Conservation (phyloP, 1,140 invertebrate genomes). For the Neoseiulus cucumeris region DNA sequence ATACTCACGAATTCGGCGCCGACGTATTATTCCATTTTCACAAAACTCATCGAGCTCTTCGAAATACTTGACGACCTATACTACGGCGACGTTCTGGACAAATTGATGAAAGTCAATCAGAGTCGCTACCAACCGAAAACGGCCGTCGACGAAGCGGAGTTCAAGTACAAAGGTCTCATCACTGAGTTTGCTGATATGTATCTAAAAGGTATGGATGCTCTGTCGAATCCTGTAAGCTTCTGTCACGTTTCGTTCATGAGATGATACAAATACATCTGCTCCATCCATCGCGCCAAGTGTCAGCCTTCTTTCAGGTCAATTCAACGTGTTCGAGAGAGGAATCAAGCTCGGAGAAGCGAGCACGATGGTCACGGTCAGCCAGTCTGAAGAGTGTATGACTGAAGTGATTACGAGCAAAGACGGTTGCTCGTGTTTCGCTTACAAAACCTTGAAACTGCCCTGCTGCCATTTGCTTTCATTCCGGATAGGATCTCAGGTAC, state of each 20-base stretch:
- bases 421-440: not conserved
- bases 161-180: conserved; percentile 3
- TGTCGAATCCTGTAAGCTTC: not conserved
- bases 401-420: not conserved
- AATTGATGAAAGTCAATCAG: not conserved
- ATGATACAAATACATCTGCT: not conserved
- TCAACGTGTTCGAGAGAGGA: not conserved
- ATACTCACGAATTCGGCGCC: not conserved
- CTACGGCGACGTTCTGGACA: not conserved
- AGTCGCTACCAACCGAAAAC: conserved; percentile 9
- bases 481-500: not conserved
- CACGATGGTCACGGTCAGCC: not conserved
- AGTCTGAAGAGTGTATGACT: not conserved
- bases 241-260: not conserved
- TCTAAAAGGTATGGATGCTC: not conserved
- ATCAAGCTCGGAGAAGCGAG: not conserved
- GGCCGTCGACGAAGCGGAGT: conserved; percentile 1
- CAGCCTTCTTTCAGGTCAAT: not conserved
- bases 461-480: not conserved
- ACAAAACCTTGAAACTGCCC: not conserved
- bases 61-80: not conserved
- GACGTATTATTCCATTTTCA: not conserved
- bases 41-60: not conserved
- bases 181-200: not conserved
- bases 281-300: not conserved